Conservation (phyloP, 37 sponge, comb jelly and placozoan genomes). For the Tethya wilhelma region DNA sequence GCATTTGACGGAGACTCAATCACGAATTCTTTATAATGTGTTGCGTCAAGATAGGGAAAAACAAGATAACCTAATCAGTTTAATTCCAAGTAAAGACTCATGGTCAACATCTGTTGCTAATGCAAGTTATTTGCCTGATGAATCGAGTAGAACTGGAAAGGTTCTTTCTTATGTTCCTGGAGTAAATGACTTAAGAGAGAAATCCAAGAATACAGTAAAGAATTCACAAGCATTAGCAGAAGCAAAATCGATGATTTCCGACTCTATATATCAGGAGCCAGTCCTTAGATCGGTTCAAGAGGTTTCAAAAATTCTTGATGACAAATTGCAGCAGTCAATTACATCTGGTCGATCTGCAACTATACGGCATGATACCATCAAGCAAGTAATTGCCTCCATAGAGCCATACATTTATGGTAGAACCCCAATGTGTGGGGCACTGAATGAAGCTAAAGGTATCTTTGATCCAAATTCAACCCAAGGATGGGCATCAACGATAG, state of each 20-base stretch:
- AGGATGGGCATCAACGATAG: too few relatives aligned
- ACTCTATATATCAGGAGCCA: background rate
- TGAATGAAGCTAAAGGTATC: conserved; percentile 17
- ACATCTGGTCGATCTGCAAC: background rate
- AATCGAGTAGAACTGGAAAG: too few relatives aligned
- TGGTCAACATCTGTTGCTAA: too few relatives aligned
- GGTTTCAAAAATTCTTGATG: conserved; percentile 35
- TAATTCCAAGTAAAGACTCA: background rate
- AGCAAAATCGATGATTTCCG: background rate
- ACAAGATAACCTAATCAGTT: conserved; percentile 10
- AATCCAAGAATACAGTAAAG: too few relatives aligned
- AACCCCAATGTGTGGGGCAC: conserved; percentile 58
- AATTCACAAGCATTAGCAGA: background rate
- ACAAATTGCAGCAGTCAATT: background rate
- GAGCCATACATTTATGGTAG: conserved; percentile 51
- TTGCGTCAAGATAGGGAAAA: conserved; percentile 2
- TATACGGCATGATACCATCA: conserved; percentile 33
- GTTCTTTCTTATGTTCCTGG: too few relatives aligned
- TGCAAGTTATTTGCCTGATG: too few relatives aligned
- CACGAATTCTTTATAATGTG: conserved; percentile 6
- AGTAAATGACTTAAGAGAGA: too few relatives aligned
- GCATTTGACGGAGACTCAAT: conserved; percentile 4
- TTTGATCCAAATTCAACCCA: conserved; percentile 23
- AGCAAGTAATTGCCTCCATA: conserved; percentile 26
- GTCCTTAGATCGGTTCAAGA: conserved; percentile 16